These are phyloP conservation scores for Nomada flava DNA, from an alignment of 2,888 invertebrate genomes.

Conservation along the genomic window DNA sequence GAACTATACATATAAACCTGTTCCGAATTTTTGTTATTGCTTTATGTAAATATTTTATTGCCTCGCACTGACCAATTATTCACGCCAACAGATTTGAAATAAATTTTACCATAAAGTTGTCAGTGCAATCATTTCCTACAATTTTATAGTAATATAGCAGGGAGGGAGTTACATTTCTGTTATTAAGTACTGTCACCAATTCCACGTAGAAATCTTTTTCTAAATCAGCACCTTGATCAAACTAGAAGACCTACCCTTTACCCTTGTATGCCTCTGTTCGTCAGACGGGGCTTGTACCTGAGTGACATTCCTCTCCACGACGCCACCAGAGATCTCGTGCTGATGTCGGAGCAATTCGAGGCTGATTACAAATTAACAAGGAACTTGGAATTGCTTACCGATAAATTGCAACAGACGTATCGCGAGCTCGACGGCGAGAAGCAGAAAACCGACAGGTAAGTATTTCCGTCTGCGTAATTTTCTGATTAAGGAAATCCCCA, in stretches of 20 bases:
- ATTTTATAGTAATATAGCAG: too few species aligned
- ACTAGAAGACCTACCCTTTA: background rate
- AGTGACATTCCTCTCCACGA: conserved; percentile 98
- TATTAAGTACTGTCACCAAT: too few species aligned
- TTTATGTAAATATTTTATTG: too few species aligned
- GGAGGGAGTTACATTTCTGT: too few species aligned
- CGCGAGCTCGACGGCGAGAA: conserved; percentile 97
- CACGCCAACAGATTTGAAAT: too few species aligned
- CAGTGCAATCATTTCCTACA: too few species aligned
- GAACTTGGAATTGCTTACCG: conserved; percentile 96
- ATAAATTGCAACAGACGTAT: conserved; percentile 97
- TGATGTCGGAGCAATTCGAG: conserved; percentile 98
- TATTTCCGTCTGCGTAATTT: conserved; percentile 59
- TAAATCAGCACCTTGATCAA: background rate
- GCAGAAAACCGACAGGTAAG: conserved; percentile 96
- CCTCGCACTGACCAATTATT: too few species aligned
- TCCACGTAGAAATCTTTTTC: background rate
- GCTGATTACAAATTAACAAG: conserved; percentile 98
- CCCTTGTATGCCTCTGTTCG: background rate
- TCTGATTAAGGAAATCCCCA: conserved; percentile 63
- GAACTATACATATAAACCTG: too few species aligned
- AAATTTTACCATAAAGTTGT: too few species aligned
- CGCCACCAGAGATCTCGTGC: conserved; percentile 96
- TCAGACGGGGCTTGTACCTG: conserved; percentile 94
- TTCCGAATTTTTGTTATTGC: too few species aligned